Conservation (phyloP, 1,140 invertebrate genomes). For the Psilanteris sp. region DNA sequence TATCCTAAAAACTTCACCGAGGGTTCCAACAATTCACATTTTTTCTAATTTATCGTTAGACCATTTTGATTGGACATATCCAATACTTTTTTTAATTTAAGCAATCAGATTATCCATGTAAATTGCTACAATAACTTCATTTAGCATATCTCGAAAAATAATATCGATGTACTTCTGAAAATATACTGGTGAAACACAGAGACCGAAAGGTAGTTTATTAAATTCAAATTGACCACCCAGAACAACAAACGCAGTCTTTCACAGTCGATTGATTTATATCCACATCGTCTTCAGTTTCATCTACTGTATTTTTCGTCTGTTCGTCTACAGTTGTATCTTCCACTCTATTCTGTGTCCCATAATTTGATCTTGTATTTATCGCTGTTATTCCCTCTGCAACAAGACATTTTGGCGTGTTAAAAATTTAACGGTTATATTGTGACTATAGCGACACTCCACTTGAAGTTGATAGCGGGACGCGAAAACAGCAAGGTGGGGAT, state of each 20-base stretch:
- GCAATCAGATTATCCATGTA: not conserved
- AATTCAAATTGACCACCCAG: not conserved
- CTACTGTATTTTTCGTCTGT: no score
- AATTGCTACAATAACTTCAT: not conserved
- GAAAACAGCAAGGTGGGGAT: no score
- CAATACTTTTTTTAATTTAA: not conserved
- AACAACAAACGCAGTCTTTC: not conserved
- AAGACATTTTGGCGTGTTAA: no score
- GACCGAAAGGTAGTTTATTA: not conserved
- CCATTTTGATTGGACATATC: not conserved
- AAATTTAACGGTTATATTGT: no score
- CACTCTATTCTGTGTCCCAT: no score
- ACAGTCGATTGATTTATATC: no score
- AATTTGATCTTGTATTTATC: no score
- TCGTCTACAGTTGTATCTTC: no score
- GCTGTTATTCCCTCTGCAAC: no score
- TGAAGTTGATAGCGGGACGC: no score
- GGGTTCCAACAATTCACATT: not conserved
- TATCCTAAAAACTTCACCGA: not conserved
- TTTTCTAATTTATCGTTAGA: not conserved
- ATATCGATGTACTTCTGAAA: not conserved
- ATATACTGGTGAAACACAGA: not conserved
- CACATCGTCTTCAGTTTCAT: no score
- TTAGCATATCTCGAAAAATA: not conserved
- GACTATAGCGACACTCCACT: no score